These are phyloP conservation scores for Chrysomallon squamiferum DNA, from an alignment of 1,140 invertebrate species.

Conservation along the genomic window DNA sequence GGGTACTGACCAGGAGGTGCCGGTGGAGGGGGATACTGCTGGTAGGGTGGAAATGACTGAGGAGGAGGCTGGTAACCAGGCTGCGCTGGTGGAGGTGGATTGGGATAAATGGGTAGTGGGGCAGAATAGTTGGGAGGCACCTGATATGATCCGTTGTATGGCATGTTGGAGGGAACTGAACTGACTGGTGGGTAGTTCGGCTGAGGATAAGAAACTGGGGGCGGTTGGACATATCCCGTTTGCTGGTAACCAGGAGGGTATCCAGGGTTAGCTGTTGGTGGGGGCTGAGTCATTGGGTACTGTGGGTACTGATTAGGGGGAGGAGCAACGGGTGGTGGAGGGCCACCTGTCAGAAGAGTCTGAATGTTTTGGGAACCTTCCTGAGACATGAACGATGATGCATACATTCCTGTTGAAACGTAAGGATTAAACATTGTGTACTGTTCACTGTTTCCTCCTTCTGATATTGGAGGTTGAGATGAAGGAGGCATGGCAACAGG, in stretches of 20 bases:
- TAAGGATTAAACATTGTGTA: constrained; percentile 46
- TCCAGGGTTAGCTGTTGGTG: constrained; percentile 15
- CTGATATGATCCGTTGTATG: constrained; percentile 11
- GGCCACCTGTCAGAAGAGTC: constrained; percentile 38
- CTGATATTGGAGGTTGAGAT: constrained; percentile 7
- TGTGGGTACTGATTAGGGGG: constrained; percentile 8
- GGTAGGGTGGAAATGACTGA: not conserved
- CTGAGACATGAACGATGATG: constrained; percentile 56
- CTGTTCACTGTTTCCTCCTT: not conserved
- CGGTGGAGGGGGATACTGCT: not conserved
- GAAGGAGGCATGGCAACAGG: constrained; percentile 7
- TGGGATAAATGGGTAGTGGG: not conserved
- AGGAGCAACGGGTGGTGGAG: constrained; percentile 5
- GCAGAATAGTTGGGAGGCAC: constrained; percentile 8
- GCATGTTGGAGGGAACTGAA: constrained; percentile 2
- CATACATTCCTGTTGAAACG: constrained; percentile 48
- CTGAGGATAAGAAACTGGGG: constrained; percentile 3
- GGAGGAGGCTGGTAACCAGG: not conserved
- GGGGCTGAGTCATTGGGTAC: constrained; percentile 10
- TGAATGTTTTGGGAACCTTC: constrained; percentile 56
- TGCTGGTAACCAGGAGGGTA: constrained; percentile 11
- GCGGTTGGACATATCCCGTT: not conserved
- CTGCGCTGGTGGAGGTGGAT: not conserved
- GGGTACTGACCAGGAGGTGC: not conserved
- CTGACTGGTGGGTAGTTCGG: not conserved